Percentiles rank a stretch among this genome's conserved stretches.
phyloP scores from a whole-genome alignment of 2,797 vertebrate genomes.

The Darevskia mixta region DNA sequence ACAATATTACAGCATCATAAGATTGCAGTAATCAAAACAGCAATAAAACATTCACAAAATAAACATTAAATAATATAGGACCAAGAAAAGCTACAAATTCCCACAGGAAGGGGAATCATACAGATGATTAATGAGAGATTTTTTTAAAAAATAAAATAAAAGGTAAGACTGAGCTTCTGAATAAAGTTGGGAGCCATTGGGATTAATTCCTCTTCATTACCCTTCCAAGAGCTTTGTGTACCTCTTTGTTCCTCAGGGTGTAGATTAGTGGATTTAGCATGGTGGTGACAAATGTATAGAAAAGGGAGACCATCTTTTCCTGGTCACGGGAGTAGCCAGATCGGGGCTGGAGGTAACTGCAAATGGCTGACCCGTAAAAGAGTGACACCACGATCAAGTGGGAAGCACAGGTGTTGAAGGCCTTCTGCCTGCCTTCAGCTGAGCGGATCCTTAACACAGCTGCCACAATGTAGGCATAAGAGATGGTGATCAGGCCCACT shows the following conservation, averaged over 20 bases:
- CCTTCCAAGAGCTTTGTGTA: conserved; percentile 34
- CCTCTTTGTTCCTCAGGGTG: conserved; percentile 64
- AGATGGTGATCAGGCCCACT: conserved; percentile 50
- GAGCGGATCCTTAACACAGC: conserved; percentile 51
- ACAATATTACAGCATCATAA: no score
- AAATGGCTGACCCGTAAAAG: neutral
- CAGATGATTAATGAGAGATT: no score
- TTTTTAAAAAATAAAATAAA: no score
- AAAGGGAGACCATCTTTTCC: neutral
- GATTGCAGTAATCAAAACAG: no score
- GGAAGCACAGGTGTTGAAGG: no score
- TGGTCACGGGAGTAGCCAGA: neutral
- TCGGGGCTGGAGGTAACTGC: neutral
- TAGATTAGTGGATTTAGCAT: neutral
- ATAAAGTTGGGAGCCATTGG: neutral
- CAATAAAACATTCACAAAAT: no score
- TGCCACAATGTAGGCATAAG: conserved; percentile 42
- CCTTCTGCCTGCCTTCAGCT: neutral
- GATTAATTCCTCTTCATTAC: neutral
- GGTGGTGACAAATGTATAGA: neutral
- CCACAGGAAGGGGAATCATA: no score
- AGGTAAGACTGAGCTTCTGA: no score
- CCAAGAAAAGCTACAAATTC: no score
- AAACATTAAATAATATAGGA: no score
- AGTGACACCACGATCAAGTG: neutral